Conservation (phyloP, 2,797 vertebrate species). For the Paratrypauchen microcephalus region DNA sequence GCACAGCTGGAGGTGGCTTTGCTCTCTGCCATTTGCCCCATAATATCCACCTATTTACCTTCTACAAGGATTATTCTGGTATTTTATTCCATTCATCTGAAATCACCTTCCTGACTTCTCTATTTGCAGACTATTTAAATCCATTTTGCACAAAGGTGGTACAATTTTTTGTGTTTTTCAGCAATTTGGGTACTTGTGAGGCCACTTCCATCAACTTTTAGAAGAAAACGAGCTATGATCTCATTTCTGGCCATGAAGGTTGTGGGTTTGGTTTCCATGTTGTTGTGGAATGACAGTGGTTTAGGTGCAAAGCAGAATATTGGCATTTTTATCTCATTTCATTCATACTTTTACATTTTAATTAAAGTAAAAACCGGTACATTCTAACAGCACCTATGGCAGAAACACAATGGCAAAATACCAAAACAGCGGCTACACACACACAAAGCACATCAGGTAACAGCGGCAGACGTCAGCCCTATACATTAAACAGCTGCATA, state of each 20-base stretch:
- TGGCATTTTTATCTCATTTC: too few species aligned
- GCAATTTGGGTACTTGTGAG: constrained; percentile 40
- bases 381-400: too few species aligned
- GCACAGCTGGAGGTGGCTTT: constrained; percentile 55
- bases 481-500: too few species aligned
- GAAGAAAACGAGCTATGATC: not conserved
- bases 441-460: too few species aligned
- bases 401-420: too few species aligned
- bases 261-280: not conserved
- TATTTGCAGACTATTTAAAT: constrained; percentile 54
- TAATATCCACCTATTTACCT: constrained; percentile 65
- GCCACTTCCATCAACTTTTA: constrained; percentile 41
- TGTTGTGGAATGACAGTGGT: too few species aligned
- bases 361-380: too few species aligned
- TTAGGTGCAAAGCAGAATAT: too few species aligned
- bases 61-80: constrained; percentile 62
- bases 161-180: constrained; percentile 39
- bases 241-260: not conserved
- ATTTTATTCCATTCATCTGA: constrained; percentile 42
- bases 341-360: too few species aligned
- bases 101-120: constrained; percentile 17
- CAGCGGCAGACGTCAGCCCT: too few species aligned
- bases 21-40: constrained; percentile 45
- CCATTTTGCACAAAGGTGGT: constrained; percentile 42
- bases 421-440: too few species aligned